Base-by-base conservation (phyloP, 2,888 invertebrate species). In the Parasteatoda lunata region DNA sequence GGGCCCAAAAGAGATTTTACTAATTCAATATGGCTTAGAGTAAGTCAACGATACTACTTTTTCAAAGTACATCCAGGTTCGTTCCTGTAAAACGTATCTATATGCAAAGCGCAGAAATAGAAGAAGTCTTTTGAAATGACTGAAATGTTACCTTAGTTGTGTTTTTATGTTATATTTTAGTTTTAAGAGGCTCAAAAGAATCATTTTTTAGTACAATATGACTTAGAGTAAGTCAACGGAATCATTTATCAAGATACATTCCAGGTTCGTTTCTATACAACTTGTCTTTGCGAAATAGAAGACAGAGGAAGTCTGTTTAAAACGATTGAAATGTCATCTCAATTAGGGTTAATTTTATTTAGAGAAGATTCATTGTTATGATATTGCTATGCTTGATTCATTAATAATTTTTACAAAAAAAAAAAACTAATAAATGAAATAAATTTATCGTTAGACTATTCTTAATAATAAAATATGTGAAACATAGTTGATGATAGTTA, bases 91-190 rank as follows among this genome's bases (percentile, higher is more conserved):
- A 15, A 59, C 30, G 64, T 64, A 8, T 47, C 30, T 49, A 47
- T 49, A 47, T 64, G 48, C n/a, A 76, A 47, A 48, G 9, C 30
- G 45, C 54, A 5, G 5, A 7, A 64, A 30, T 30, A 30, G 30
- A 30, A 2, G 2, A 30, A 73, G 54, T 15, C 7, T 15, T 47
- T 15, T 64, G 45, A n/a, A 48, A 15, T 66, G n/a, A 78, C 70
- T 78, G 69, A 70, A 70, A 73, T 73, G 72, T 64, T 70, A 54
- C 54, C 64, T 64, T 30, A 7, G 15, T 76, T 52, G 49, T 52
- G 11, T 15, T 30, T 68, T n/a, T 68, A 73, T 81, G 73, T 65
- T 81, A 81, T 73, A 81, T 81, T 81, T 81, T 81, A 73, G 73
- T 81, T 81, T 30, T 30, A 30, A 30, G 1, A 2, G 30, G 30